Base-by-base conservation (phyloP, 2,113 vertebrate genomes). In the Corydoras maculifer region DNA sequence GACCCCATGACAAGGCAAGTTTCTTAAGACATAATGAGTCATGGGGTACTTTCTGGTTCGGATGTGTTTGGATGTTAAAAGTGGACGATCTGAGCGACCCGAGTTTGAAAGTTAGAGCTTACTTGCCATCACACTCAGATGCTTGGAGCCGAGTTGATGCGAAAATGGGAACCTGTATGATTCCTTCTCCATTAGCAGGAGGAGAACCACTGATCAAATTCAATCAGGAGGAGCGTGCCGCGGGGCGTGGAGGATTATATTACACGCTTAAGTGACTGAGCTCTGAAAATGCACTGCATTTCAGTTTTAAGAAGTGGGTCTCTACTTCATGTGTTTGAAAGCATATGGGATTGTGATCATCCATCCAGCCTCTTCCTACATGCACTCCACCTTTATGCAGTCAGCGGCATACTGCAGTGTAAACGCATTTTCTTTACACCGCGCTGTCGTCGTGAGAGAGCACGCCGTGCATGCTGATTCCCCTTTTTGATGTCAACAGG, bases 151-250 rank as follows among this genome's bases (percentile, higher is more conserved):
- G 51, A 67, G 30, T 9, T 9, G 11, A 0, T 15, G 51, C 55
- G 65, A 6, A 58, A 65, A 57, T 18, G 53, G 10, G 59, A 32
- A 3, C n/a, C 31, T 49, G 50, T 55, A 68, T n/a, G 10, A 10
- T 68, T 55, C 9, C 12, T 13, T 66, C 51, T 70, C 73, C 25
- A 62, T 69, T 61, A 70, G 62, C 76, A 65, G 75, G 50, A 62
- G 79, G 75, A 9, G 49, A 53, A 79, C 66, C 70, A 73, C 75
- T 77, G 78, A 84, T 86, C 77, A 88, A 89, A 87, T 86, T 81
- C 79, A 84, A 86, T 88, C 84, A 80, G 66, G 62, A 80, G 70
- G 65, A 72, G 75, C 78, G 78, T 83, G 78, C 74, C 72, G 80
- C 78, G 78, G 75, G 76, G 82, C 70, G 74, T 81, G 83, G 75